Evolutionary conservation across 2,113 vertebrate species (phyloP).

Genomic region (Gavialis gangeticus): DNA sequence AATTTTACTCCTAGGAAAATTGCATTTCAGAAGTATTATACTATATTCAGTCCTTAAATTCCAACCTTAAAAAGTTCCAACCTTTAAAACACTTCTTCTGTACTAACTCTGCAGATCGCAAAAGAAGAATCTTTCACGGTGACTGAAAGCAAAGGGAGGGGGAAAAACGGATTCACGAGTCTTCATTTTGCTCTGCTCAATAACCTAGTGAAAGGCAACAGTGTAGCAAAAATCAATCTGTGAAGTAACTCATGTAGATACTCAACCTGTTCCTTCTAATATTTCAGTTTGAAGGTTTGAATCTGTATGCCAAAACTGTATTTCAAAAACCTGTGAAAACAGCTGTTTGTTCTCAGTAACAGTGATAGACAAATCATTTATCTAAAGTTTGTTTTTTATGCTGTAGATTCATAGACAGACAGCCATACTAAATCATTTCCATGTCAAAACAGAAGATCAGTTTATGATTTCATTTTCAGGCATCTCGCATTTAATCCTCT

Average conservation of each 20-base stretch:
- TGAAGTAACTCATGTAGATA: background rate
- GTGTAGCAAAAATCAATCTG: background rate
- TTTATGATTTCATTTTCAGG: slow-evolving; percentile 5
- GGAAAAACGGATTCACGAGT: background rate
- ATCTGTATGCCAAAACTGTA: too few relatives aligned
- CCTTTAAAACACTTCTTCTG: background rate
- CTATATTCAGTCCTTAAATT: background rate
- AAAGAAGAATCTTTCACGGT: background rate
- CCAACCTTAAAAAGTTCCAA: background rate
- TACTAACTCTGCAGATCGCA: background rate
- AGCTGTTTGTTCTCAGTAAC: fast-evolving
- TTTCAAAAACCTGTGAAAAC: background rate
- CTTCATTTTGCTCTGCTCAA: fast-evolving
- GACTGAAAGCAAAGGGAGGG: background rate
- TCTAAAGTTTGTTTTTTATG: too few relatives aligned
- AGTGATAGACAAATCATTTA: too few relatives aligned
- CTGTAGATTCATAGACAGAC: background rate
- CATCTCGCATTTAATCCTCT: slow-evolving; percentile 21
- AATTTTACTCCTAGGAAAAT: background rate
- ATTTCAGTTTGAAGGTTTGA: too few relatives aligned
- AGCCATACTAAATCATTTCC: background rate
- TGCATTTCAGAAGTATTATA: background rate
- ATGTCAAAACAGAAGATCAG: background rate
- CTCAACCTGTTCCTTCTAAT: background rate
- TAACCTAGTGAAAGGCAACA: background rate